phyloP scores from a whole-genome alignment of 2,113 vertebrate species.

The Balaeniceps rex region DNA sequence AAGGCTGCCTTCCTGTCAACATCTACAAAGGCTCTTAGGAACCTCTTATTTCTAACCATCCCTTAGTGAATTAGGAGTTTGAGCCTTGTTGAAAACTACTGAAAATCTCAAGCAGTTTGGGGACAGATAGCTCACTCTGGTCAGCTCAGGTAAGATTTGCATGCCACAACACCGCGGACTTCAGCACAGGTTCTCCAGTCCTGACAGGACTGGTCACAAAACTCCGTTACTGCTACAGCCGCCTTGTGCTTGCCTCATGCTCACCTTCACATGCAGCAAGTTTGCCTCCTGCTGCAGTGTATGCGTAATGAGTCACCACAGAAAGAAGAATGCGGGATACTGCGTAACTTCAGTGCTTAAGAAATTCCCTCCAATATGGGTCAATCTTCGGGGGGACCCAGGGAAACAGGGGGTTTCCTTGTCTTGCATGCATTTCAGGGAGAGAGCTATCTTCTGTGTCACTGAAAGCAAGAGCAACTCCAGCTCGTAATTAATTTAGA shows the following conservation, averaged over 20 bases:
- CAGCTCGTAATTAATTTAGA: neutral
- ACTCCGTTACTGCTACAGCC: neutral
- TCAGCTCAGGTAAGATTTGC: neutral
- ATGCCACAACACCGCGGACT: accelerated
- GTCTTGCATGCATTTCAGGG: neutral
- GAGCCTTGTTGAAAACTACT: neutral
- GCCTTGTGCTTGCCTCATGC: neutral
- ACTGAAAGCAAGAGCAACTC: neutral
- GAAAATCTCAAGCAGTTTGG: neutral
- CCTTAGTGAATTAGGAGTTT: neutral
- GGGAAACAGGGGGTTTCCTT: neutral
- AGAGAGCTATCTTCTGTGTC: neutral
- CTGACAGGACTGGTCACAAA: neutral
- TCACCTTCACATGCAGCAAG: neutral
- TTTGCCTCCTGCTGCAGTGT: neutral
- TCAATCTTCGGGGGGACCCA: neutral
- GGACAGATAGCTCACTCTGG: neutral
- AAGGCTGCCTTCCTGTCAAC: neutral
- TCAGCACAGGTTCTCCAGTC: neutral
- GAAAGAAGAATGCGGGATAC: neutral
- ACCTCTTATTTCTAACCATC: neutral
- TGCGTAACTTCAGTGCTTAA: neutral
- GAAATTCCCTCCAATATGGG: neutral
- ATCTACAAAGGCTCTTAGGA: neutral
- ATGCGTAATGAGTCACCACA: neutral